Evolutionary conservation across 2,888 invertebrate genomes (phyloP), one percentile per base, ranked within the genome.

Genomic region (Drosophila recens): DNA sequence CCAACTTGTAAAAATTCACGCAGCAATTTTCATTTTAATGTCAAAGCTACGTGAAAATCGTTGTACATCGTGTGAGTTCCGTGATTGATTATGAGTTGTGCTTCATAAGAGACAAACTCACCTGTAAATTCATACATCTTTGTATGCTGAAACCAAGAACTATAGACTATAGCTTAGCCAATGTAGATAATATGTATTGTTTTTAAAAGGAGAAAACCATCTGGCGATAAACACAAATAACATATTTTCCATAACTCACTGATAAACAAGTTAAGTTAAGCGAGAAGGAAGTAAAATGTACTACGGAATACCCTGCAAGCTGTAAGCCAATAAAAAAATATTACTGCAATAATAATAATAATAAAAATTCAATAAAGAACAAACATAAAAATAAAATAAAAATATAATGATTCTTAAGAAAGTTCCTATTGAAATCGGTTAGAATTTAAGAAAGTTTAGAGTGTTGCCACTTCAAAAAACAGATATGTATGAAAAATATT

Each of bases 1-100:
- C 69, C 52, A 57, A 76, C 71, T 79, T 70, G 66, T 65, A 59
- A 43, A 68, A 68, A 68, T 72, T 68, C 59, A 65, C 63, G 69
- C 79, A 73, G 58, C 71, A 72, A 75, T 79, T 72, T 81, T 75
- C 72, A 54, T 66, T 66, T 74, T 69, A 77, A 65, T 73, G 72
- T 72, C 72, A 61, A n/a, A 43, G 54, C 57, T 49, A 61, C 46
- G 36, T 20, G 20, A 13, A 57, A 62, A 65, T 40, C 34, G 3
- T 42, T 57, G 48, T 40, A 46, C 45, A 61, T 46, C 53, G 66
- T 59, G 59, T 67, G 53, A 48, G 53, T 59, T 61, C 38, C 27
- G 5, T 30, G 13, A 27, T 11, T 45, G 20, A 62, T 52, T 61
- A 42, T 23, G 33, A 61, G 10, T 43, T 45, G 5, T 13, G 17